phyloP scores from a whole-genome alignment of 2,113 vertebrate genomes.

The Vombatus ursinus region DNA sequence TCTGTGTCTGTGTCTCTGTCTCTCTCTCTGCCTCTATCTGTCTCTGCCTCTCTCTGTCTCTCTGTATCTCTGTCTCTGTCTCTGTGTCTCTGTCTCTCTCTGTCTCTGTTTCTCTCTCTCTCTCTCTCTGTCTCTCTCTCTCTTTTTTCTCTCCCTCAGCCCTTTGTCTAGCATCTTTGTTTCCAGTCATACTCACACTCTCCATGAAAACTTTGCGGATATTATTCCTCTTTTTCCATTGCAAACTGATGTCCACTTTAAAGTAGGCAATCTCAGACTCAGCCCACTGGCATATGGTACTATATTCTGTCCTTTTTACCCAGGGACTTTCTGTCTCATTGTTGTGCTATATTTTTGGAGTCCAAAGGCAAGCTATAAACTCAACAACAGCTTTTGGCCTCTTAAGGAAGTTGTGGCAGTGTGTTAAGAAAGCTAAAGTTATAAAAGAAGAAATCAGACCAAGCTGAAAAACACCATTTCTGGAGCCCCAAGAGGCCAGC shows the following conservation, averaged over 20 bases:
- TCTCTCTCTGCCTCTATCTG: neutral
- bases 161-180: neutral
- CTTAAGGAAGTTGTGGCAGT: neutral
- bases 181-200: neutral
- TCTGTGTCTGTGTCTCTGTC: neutral
- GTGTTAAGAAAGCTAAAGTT: neutral
- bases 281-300: neutral
- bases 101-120: no score
- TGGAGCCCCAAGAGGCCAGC: neutral
- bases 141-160: neutral
- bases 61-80: no score
- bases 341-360: neutral
- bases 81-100: no score
- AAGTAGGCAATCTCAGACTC: neutral
- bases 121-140: no score
- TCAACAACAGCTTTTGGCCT: neutral
- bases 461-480: slow-evolving; percentile 13
- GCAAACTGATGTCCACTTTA: neutral
- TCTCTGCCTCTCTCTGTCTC: no score
- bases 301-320: neutral
- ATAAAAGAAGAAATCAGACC: neutral
- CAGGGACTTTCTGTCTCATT: neutral
- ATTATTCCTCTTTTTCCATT: neutral
- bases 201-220: neutral
- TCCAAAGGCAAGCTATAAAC: neutral